phyloP scores from a whole-genome alignment of 2,113 vertebrate genomes.

The Suncus etruscus region DNA sequence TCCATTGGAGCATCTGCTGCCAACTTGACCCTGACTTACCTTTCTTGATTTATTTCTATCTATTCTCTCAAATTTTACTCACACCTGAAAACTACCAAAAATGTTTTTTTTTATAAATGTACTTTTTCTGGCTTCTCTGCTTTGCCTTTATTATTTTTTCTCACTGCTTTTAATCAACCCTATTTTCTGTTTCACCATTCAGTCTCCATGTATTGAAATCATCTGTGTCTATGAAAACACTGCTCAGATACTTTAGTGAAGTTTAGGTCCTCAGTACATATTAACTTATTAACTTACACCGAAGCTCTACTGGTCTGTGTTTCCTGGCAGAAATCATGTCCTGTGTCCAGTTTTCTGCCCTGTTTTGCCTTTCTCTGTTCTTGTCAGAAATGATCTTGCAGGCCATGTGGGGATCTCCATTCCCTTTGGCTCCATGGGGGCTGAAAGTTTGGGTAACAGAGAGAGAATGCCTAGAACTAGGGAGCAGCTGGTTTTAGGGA shows the following conservation, averaged over 20 bases:
- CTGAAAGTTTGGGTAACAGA: background rate
- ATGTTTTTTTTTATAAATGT: background rate
- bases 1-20: background rate
- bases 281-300: background rate
- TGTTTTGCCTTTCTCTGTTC: background rate
- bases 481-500: background rate
- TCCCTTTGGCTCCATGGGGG: background rate
- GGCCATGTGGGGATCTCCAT: background rate
- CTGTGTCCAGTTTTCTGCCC: constrained; percentile 9
- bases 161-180: background rate
- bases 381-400: constrained; percentile 38
- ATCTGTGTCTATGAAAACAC: background rate
- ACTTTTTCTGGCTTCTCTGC: background rate
- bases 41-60: background rate
- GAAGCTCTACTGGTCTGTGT: background rate
- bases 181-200: background rate
- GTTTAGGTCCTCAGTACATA: background rate
- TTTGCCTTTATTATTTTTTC: background rate
- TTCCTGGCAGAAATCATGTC: constrained; percentile 60
- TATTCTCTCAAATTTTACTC: background rate
- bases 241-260: background rate
- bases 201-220: background rate
- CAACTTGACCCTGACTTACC: too few species aligned
- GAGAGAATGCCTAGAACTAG: constrained; percentile 13
- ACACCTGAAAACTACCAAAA: background rate